Base-by-base conservation (phyloP, 92 coral and sea anemone genomes). In the Heliopora coerulea region DNA sequence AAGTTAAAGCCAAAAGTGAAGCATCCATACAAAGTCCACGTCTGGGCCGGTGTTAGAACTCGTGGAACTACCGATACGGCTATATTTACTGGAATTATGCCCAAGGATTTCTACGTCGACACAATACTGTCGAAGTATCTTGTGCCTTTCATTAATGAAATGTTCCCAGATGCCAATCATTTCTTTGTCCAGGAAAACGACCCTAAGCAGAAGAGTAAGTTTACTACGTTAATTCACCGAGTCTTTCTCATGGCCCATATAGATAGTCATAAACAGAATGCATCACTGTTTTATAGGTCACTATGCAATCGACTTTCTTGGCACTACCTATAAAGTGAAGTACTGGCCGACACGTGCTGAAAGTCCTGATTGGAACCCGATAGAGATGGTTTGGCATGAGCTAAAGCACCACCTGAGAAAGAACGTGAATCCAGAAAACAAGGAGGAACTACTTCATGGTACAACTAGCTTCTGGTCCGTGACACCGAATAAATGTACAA, bases 321-420 rank as follows among this genome's bases (percentile, higher is more conserved):
- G 42, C 42, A 12, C 12, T 12, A 5, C 42, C 42, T 5, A 5
- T 12, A 52, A n/a, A 25, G 60, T 82, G 8, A 82, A 75, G 46
- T 64, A 64, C 70, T 82, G 86, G 86, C 81, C 40, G 25, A 82
- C 86, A 24, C 86, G 78, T 32, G 46, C 86, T 11, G 86, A 82
- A 32, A 75, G 82, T 54, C 85, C 85, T 0, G 65, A 81, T 49
- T 70, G 73, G 11, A 81, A 81, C 58, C 85, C 81, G 11, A 72
- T 81, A 10, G 85, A 81, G 49, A 4, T 73, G 17, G 80, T 80
- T 11, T 80, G 84, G 84, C 72, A 72, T 59, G 63, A 59, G 52
- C 73, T 84, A 7, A 86, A 86, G 32, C 80, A 81, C 28, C 56
- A 13, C 44, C 54, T 49, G 60, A 23, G 82, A 29, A n/a, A n/a